Base-by-base conservation (phyloP, 2,888 invertebrate genomes). In the Chaitophorus viminalis region DNA sequence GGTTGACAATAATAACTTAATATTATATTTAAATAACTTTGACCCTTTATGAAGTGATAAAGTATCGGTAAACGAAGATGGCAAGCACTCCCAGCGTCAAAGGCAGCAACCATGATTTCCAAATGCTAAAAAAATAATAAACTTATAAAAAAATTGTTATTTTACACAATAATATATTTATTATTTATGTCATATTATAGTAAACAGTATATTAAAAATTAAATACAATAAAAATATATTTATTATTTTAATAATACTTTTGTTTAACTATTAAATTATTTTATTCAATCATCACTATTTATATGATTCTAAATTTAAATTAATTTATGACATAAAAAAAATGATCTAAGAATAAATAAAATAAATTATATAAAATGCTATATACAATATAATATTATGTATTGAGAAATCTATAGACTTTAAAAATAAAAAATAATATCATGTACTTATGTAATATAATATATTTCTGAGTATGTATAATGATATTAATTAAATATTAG, bases 41-140 rank as follows among this genome's bases (percentile, higher is more conserved):
- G 3, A 54, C 46, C 29, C 21, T 70, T 78, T 87, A 87, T 17
- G 87, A 87, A 89, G 81, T 90, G 92, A 91, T 90, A 87, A 92
- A 92, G 89, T 91, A 92, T 90, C 92, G 91, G 90, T 92, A 92
- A 89, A 92, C 90, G 86, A 92, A 91, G 25, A 92, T 92, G 68
- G 92, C 92, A 82, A 92, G 90, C 36, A 92, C 90, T 68, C 92
- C 92, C 77, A 93, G 90, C 36, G 91, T 91, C 54, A 92, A 91
- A 36, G 93, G 92, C 89, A 92, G 91, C 90, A 92, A 90, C 93
- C 92, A 93, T 31, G 92, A 92, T 90, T 91, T 92, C 92, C 92
- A 92, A 89, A 92, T 91, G 90, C 92, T 92, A 91, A 90, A 92
- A 92, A 90, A 81, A 89, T 60, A 87, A 79, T 70, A 87, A 60